phyloP scores from a whole-genome alignment of 2,113 vertebrate genomes.

The Ammospiza nelsoni region DNA sequence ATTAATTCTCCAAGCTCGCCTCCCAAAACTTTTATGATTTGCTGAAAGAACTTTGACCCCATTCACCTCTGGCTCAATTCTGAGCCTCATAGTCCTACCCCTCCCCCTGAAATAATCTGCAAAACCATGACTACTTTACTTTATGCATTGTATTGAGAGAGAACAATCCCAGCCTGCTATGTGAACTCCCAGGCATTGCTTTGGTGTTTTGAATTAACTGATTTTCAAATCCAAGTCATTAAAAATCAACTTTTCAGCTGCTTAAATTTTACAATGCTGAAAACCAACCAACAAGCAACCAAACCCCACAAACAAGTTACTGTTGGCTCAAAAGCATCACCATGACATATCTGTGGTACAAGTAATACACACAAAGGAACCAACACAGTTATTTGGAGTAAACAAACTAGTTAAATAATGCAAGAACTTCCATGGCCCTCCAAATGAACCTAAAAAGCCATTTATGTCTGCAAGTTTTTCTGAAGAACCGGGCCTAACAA shows the following conservation, averaged over 20 bases:
- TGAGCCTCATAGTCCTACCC: not conserved
- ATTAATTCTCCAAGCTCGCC: conserved; percentile 11
- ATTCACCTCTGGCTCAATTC: not conserved
- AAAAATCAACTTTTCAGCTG: not conserved
- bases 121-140: not conserved
- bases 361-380: not conserved
- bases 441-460: not conserved
- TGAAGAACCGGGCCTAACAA: not conserved
- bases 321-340: not conserved
- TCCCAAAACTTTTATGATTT: not conserved
- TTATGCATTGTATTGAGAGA: not conserved
- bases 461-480: not conserved
- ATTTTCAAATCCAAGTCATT: not conserved
- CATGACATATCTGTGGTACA: not conserved
- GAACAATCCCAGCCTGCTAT: not conserved
- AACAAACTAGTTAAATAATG: not conserved
- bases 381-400: not conserved
- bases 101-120: not conserved
- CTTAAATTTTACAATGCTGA: not conserved
- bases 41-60: not conserved
- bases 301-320: not conserved
- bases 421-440: not conserved
- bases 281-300: not conserved
- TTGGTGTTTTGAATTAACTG: not conserved
- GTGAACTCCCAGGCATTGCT: not conserved